These are phyloP conservation scores for Scytalopus superciliaris DNA, from an alignment of 2,113 vertebrate species.

Conservation along the genomic window DNA sequence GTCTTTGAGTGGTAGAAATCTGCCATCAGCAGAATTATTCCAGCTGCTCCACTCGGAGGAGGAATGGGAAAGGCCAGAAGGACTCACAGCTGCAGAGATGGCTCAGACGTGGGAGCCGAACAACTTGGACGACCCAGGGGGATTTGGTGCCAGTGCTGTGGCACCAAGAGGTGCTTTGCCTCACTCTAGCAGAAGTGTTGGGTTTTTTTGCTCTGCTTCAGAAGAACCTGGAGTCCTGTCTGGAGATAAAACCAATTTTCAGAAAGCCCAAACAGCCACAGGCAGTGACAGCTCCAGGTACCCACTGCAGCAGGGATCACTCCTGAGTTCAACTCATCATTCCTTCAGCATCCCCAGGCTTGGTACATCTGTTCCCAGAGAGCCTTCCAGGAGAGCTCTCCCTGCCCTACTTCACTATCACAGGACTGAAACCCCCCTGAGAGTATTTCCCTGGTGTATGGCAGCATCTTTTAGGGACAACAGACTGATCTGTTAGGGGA, in stretches of 20 bases:
- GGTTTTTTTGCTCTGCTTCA: not conserved
- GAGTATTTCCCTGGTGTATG: fast-evolving
- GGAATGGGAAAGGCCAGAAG: not conserved
- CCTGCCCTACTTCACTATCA: not conserved
- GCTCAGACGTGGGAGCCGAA: not conserved
- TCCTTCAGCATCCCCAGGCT: not conserved
- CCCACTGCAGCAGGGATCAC: not conserved
- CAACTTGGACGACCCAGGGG: fast-evolving
- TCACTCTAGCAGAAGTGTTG: not conserved
- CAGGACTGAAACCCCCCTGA: not conserved
- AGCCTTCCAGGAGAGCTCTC: not conserved
- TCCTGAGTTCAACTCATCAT: not conserved
- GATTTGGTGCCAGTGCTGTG: fast-evolving
- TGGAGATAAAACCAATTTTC: not conserved
- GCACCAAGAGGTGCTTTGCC: not conserved
- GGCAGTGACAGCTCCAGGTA: not conserved
- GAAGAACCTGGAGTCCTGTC: not conserved
- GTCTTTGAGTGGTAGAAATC: not conserved
- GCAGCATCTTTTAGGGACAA: not conserved
- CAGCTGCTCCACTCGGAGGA: not conserved
- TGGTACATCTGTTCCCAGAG: not conserved
- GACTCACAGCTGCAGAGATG: not conserved
- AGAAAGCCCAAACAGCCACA: not conserved
- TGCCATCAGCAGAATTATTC: not conserved
- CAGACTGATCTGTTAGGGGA: not conserved